Conservation (phyloP, 2,888 invertebrate species). For the Alviniconcha strummeri region DNA sequence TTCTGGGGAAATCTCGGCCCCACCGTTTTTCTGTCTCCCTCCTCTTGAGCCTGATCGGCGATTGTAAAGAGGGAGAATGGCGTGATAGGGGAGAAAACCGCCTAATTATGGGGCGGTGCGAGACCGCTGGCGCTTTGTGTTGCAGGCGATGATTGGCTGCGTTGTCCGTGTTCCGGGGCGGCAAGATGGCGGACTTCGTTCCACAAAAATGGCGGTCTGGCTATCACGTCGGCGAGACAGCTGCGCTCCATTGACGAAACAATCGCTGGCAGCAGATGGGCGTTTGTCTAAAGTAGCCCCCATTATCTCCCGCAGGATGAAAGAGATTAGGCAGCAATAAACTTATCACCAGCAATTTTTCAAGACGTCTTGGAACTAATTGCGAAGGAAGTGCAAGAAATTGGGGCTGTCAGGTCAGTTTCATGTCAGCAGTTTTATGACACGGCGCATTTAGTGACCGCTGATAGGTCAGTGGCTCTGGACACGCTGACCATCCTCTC, state of each 20-base stretch:
- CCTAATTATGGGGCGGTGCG: conserved; percentile 18
- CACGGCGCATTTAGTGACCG: too few relatives aligned
- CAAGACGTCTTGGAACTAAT: conserved; percentile 16
- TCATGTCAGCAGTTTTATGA: conserved; percentile 7
- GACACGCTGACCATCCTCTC: too few relatives aligned
- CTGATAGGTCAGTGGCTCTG: too few relatives aligned
- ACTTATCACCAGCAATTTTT: conserved; percentile 25
- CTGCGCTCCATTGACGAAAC: conserved; percentile 17
- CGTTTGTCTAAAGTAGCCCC: conserved; percentile 4
- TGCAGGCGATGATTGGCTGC: neutral
- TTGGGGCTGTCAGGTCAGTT: conserved; percentile 3
- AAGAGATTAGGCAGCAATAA: conserved; percentile 30
- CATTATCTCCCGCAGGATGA: conserved; percentile 23
- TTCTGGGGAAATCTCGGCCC: neutral
- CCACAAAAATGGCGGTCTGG: neutral
- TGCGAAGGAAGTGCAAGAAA: conserved; percentile 22
- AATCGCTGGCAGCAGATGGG: conserved; percentile 9
- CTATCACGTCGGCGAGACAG: neutral
- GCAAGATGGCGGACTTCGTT: neutral
- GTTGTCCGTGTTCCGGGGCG: conserved; percentile 1
- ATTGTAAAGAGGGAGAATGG: conserved; percentile 10
- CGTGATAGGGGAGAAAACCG: conserved; percentile 15
- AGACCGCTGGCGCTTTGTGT: neutral
- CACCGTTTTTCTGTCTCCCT: neutral
- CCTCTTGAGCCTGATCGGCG: neutral